phyloP scores from a whole-genome alignment of 1,140 invertebrate species.

The Cryptotermes secundus region DNA sequence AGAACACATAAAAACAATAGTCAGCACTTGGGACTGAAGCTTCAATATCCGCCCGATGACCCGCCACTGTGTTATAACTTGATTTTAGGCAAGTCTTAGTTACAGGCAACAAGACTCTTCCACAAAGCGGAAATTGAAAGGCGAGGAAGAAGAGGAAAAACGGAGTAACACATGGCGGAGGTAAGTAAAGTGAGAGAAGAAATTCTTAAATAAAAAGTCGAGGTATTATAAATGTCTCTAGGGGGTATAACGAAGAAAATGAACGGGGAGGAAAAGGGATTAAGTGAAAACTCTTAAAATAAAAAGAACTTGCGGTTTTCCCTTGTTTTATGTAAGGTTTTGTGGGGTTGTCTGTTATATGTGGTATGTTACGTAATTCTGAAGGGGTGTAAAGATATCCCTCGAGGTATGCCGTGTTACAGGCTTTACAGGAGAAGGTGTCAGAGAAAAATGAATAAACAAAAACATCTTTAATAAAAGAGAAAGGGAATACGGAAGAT shows the following conservation, averaged over 20 bases:
- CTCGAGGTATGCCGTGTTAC: neutral
- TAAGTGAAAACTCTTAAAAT: constrained; percentile 28
- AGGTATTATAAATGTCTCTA: constrained; percentile 29
- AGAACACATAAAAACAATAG: too few species aligned
- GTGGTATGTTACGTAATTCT: neutral
- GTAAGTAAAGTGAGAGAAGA: neutral
- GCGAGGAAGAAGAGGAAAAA: neutral
- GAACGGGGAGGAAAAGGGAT: constrained; percentile 21
- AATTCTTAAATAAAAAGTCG: constrained; percentile 10
- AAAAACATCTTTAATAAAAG: constrained; percentile 23
- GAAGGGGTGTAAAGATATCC: constrained; percentile 23
- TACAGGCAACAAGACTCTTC: neutral
- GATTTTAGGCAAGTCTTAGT: neutral
- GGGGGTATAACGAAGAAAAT: constrained; percentile 1
- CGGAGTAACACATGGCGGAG: constrained; percentile 1
- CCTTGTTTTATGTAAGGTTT: constrained; percentile 14
- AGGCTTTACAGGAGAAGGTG: constrained; percentile 21
- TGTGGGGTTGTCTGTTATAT: constrained; percentile 10
- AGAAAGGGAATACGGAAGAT: neutral
- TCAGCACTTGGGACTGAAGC: neutral
- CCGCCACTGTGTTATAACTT: neutral
- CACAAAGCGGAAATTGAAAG: constrained; percentile 6
- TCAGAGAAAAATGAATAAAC: constrained; percentile 30
- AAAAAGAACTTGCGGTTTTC: constrained; percentile 23
- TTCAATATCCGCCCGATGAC: neutral